Percentiles rank a stretch among this genome's conserved stretches.
Evolutionary conservation across 2,888 invertebrate species (phyloP).

Genomic region (Aethes cnicana): DNA sequence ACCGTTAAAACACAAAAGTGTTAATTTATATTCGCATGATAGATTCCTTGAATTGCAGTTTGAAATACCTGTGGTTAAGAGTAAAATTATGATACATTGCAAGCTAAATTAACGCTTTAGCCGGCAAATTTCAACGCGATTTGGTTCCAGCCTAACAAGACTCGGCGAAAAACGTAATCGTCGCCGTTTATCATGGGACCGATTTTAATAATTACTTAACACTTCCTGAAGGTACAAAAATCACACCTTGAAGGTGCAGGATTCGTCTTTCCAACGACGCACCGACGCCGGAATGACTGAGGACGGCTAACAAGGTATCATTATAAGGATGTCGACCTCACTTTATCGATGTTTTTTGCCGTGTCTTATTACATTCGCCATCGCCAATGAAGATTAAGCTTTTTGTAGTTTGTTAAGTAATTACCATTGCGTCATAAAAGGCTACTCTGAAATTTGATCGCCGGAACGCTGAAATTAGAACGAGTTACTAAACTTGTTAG

Average conservation of each 20-base stretch:
- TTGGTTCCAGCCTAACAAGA: constrained; percentile 14
- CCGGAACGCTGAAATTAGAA: not conserved
- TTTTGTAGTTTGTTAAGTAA: constrained; percentile 13
- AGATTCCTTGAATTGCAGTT: not conserved
- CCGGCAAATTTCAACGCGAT: not conserved
- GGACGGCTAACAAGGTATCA: constrained; percentile 75
- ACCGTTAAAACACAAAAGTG: constrained; percentile 11
- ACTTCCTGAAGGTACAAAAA: constrained; percentile 66
- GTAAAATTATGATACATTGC: constrained; percentile 13
- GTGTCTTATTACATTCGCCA: constrained; percentile 44
- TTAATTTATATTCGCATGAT: constrained; percentile 12
- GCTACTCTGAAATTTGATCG: constrained; percentile 2
- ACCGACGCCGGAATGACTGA: constrained; percentile 64
- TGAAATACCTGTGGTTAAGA: too few species aligned
- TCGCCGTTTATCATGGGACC: constrained; percentile 43
- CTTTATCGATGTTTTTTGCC: constrained; percentile 65
- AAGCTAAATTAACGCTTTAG: constrained; percentile 8
- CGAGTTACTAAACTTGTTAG: too few species aligned
- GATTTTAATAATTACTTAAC: constrained; percentile 74
- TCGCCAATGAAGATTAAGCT: constrained; percentile 20
- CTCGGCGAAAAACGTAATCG: constrained; percentile 41
- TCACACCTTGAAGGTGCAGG: constrained; percentile 75
- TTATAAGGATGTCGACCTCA: constrained; percentile 72
- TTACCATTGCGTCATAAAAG: constrained; percentile 14
- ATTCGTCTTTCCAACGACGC: constrained; percentile 61